Base-by-base conservation (phyloP, 2,888 invertebrate genomes). In the Yponomeuta cagnagella region DNA sequence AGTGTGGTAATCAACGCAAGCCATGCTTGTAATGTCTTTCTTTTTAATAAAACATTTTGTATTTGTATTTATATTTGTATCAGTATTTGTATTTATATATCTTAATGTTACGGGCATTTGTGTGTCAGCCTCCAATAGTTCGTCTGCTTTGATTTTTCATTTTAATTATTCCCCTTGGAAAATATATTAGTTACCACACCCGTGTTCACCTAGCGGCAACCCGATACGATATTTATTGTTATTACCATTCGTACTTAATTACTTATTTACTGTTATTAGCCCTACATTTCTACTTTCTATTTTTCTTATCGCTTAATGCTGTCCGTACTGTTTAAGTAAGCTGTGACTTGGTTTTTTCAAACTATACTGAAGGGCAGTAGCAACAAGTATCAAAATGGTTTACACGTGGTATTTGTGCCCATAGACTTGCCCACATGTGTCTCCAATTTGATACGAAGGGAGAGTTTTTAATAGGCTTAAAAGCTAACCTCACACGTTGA, bases 211-310 rank as follows among this genome's bases (percentile, higher is more conserved):
- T 30, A 33, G 33, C 33, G 33, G 64, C 30, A 30, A 64, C 23
- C 30, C 9, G 64, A 23, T 23, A 30, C 8, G 6, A 6, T 65
- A 5, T 65, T 65, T 65, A 65, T 65, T n/a, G 8, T 65, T 65
- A 65, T 65, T 65, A 33, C 31, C 33, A 65, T 30, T 30, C 33
- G 10, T 33, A 65, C 30, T 30, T 65, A 65, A 33, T 65, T 65
- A 33, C 65, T 33, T 10, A 65, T 23, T 65, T 65, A 65, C 30
- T 30, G 33, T 65, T 30, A 65, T 65, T 65, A 30, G 33, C 10
- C 65, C 10, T 33, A 65, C 65, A 33, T 9, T 30, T 30, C 65
- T 30, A 33, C 65, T 65, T 65, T 65, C 65, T 65, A 65, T 65
- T 65, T 65, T 33, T 65, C 23, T 65, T 65, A 65, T 65, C 65